A percentile compares a stretch with the other conserved stretches of the same genome.
phyloP scores from a whole-genome alignment of 2,888 invertebrate species.

The Melanchra persicariae region DNA sequence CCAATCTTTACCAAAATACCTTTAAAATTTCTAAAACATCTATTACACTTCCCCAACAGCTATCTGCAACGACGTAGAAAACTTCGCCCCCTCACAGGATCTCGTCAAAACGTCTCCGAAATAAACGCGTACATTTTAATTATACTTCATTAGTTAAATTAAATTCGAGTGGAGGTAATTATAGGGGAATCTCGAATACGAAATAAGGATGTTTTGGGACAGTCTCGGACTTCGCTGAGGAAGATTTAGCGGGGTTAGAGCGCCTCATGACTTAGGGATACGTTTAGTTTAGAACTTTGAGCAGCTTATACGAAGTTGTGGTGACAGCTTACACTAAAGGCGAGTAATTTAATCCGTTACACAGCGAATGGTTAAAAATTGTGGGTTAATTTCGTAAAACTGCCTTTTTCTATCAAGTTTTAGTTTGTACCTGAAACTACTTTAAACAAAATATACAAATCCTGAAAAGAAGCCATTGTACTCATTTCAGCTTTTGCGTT shows the following conservation, averaged over 20 bases:
- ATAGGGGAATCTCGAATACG: slow-evolving; percentile 78
- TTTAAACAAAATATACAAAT: too few species aligned
- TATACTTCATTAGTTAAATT: slow-evolving; percentile 90
- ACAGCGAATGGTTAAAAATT: too few species aligned
- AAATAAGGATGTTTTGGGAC: slow-evolving; percentile 66
- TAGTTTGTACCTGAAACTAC: too few species aligned
- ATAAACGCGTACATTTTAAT: slow-evolving; percentile 90
- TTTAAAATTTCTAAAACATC: slow-evolving; percentile 58
- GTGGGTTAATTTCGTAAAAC: too few species aligned
- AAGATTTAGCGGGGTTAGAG: slow-evolving; percentile 32
- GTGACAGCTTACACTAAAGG: slow-evolving; percentile 3
- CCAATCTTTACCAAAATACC: slow-evolving; percentile 31
- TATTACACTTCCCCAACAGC: slow-evolving; percentile 57
- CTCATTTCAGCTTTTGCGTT: too few species aligned
- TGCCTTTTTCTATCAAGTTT: too few species aligned
- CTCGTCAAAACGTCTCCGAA: slow-evolving; percentile 78
- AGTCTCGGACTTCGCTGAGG: slow-evolving; percentile 54
- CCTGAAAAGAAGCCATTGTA: too few species aligned
- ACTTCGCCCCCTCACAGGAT: slow-evolving; percentile 68
- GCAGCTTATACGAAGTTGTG: slow-evolving; percentile 45
- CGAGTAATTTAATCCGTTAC: too few species aligned
- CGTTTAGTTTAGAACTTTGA: slow-evolving; percentile 42
- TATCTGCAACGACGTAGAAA: slow-evolving; percentile 62
- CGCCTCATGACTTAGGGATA: slow-evolving; percentile 41
- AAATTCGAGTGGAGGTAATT: slow-evolving; percentile 88